Base-by-base conservation (phyloP, 2,888 invertebrate genomes). In the Temnothorax rugatulus region DNA sequence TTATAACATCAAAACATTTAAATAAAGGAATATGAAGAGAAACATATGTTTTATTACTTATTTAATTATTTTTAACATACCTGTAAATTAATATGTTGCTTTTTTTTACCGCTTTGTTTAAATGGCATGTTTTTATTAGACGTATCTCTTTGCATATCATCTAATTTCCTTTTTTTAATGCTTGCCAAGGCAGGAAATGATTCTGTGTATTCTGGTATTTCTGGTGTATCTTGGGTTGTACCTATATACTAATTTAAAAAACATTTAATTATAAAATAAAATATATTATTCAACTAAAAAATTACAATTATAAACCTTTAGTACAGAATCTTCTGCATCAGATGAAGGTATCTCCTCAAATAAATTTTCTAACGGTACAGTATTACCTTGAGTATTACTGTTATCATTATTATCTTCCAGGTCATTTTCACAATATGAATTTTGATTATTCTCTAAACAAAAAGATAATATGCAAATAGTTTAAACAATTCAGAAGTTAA, bases 361-460 rank as follows among this genome's bases (percentile, higher is more conserved):
- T 52, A 52, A 52, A n/a, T 52, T 2, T n/a, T 52, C n/a, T n/a
- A n/a, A 18, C 8, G n/a, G 18, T n/a, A n/a, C n/a, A 52, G 52
- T 52, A 52, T 52, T 52, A 52, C 15, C 15, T 47, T 47, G 15
- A 15, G 47, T 47, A n/a, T 52, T 52, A 52, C n/a, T 52, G 9
- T 52, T n/a, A 52, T 18, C 44, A 13, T 44, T 44, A 44, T 44
- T 52, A 52, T 8, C 1, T 52, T 52, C 9, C n/a, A 52, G n/a
- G n/a, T 52, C n/a, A 52, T 52, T 52, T 52, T 52, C n/a, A 52
- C n/a, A n/a, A 52, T 52, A 52, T 52, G n/a, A 52, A 52, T 52
- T n/a, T 52, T 52, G n/a, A 52, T 52, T 52, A 52, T 52, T 52
- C 52, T 52, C 52, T 52, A 52, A 52, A 52, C 47, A 52, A 52